Percentiles rank a stretch among this genome's conserved stretches.
Evolutionary conservation across 37 sponge, comb jelly and placozoan species (phyloP).

Genomic region (Hexactinellida sp.): DNA sequence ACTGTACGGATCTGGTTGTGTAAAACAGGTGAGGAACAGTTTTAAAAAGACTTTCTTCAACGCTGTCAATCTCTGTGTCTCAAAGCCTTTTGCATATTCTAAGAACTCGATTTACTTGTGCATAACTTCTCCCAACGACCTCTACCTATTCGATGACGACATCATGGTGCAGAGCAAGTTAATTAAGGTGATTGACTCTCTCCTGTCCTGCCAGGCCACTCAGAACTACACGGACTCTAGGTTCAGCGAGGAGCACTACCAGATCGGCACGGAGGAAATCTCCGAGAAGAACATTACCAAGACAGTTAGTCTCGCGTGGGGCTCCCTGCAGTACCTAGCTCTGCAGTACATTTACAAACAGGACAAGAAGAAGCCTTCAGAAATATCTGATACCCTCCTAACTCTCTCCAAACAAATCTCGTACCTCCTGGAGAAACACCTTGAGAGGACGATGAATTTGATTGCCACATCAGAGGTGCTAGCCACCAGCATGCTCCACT

Average conservation of each 20-base stretch:
- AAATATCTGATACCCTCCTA: background rate
- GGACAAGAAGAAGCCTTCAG: background rate
- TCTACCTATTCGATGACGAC: background rate
- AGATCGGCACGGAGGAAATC: background rate
- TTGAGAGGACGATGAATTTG: constrained; percentile 64
- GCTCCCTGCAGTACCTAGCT: background rate
- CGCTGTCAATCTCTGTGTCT: background rate
- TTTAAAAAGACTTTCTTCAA: constrained; percentile 6
- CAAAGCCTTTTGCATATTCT: background rate
- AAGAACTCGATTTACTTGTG: constrained; percentile 13
- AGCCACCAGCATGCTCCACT: constrained; percentile 75
- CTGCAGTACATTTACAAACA: constrained; percentile 1
- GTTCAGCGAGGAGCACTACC: constrained; percentile 3
- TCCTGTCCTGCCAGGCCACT: background rate
- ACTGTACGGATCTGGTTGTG: background rate
- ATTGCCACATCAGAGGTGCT: constrained; percentile 49
- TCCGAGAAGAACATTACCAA: background rate
- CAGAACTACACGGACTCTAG: background rate
- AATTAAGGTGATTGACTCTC: background rate
- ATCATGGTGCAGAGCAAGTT: background rate
- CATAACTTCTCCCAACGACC: constrained; percentile 6
- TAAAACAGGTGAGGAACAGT: background rate
- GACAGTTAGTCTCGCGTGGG: background rate
- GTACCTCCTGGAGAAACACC: constrained; percentile 66
- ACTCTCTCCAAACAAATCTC: constrained; percentile 40